Base-by-base conservation (phyloP, 2,113 vertebrate species). In the Crocuta crocuta region DNA sequence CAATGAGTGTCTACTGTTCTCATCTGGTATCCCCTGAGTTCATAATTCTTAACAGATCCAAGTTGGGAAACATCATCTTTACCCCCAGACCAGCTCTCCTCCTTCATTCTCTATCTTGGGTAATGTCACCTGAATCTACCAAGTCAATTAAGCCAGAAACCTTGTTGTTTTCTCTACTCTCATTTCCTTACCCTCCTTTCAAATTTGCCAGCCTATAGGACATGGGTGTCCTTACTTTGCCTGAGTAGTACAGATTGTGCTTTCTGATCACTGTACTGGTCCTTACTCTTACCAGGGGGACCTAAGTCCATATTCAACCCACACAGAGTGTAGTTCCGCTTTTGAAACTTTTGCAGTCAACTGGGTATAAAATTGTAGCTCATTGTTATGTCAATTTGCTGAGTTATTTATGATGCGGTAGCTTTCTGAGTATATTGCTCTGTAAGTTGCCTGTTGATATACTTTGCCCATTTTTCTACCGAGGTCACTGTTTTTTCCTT, bases 401-500 rank as follows among this genome's bases (percentile, higher is more conserved):
- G 10, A 55, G 24, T 83, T 80, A 66, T 35, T 93, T 78, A 88
- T 21, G 33, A 26, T 61, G 70, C 84, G 12, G 73, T 88, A 50
- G 13, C 10, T 85, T 84, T 93, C 26, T 11, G 26, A 28, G 17
- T 79, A 79, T 74, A 48, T 94, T n/a, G 8, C 31, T 71, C 58
- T 84, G 16, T 65, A 91, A 43, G 48, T 84, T 87, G 10, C 33
- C 73, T 89, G 23, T 63, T 90, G 58, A 78, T 48, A 28, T 43
- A 48, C 65, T 95, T 90, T 71, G 10, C 11, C 50, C 74, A 55
- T 95, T 87, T 95, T 93, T 83, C 48, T 83, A 70, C n/a, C 55
- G 31, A 76, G 26, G 50, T 76, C 61, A 2, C 17, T 68, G 28
- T 63, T 13, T 89, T 93, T 93, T 45, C 76, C 23, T 81, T 63